Conservation (phyloP, 2,113 vertebrate species). For the Rhea pennata region DNA sequence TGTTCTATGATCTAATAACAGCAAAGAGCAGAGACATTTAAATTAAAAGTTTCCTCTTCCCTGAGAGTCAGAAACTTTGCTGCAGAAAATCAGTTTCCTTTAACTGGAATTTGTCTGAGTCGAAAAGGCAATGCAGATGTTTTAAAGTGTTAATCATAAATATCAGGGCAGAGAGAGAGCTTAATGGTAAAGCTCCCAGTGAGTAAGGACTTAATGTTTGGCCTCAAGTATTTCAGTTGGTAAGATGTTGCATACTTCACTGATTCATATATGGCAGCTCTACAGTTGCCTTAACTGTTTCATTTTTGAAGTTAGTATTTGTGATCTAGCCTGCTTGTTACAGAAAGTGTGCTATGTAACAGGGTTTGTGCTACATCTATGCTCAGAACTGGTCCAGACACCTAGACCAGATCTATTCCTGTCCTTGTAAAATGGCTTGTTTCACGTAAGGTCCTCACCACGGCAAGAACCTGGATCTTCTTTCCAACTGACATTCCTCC, state of each 20-base stretch:
- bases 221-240: slow-evolving; percentile 40
- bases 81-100: not conserved
- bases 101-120: slow-evolving; percentile 36
- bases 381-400: not conserved
- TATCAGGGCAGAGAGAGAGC: slow-evolving; percentile 17
- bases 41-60: not conserved
- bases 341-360: not conserved
- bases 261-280: not conserved
- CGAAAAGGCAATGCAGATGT: slow-evolving; percentile 38
- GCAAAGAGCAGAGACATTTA: not conserved
- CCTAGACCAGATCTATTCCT: not conserved
- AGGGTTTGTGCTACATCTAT: not conserved
- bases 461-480: not conserved
- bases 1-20: not conserved
- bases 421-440: not conserved
- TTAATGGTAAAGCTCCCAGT: slow-evolving; percentile 11
- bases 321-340: not conserved
- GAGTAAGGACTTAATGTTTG: slow-evolving; percentile 21
- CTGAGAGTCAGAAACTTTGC: not conserved
- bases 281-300: not conserved
- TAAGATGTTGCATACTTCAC: slow-evolving; percentile 4
- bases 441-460: not conserved
- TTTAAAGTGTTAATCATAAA: slow-evolving; percentile 51
- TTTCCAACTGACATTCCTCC: not conserved
- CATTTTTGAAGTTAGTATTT: not conserved